These are phyloP conservation scores for Sebastiscus albofasciatus DNA, from an alignment of 2,797 vertebrate genomes.

Conservation along the genomic window DNA sequence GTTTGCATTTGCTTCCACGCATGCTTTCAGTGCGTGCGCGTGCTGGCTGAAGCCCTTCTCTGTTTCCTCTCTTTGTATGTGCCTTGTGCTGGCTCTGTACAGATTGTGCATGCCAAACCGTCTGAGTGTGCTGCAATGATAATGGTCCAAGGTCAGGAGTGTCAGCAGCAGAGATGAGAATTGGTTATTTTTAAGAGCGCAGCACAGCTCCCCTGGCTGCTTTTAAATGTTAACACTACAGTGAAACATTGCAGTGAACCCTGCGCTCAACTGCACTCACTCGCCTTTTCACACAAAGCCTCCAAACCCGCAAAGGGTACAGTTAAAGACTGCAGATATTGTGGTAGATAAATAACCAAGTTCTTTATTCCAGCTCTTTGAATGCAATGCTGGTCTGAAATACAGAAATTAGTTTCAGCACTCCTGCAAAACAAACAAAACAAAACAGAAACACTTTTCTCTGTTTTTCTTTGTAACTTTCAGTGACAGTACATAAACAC, in stretches of 20 bases:
- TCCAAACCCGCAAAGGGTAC: conserved; percentile 9
- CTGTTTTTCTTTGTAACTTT: background rate
- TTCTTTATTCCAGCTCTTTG: conserved; percentile 4
- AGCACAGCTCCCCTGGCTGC: conserved; percentile 67
- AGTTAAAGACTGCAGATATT: conserved; percentile 31
- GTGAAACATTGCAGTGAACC: conserved; percentile 65
- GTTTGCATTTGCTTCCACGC: conserved; percentile 29
- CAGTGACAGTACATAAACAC: background rate
- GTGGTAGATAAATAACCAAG: conserved; percentile 34
- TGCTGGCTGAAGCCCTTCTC: conserved; percentile 18
- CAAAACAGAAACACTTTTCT: background rate
- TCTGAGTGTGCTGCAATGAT: conserved; percentile 64
- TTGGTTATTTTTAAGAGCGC: conserved; percentile 75
- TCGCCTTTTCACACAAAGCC: conserved; percentile 55
- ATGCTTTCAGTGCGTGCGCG: conserved; percentile 14
- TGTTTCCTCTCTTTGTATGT: conserved; percentile 45
- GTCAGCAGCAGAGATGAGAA: conserved; percentile 70
- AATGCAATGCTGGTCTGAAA: conserved; percentile 17
- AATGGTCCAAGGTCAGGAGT: conserved; percentile 78
- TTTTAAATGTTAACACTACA: conserved; percentile 76
- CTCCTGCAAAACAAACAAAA: background rate
- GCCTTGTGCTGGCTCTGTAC: conserved; percentile 37
- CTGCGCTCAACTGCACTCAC: conserved; percentile 55
- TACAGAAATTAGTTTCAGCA: conserved; percentile 3
- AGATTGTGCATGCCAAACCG: conserved; percentile 58